Conservation (phyloP, 2,113 vertebrate genomes). For the Cebidichthys violaceus region DNA sequence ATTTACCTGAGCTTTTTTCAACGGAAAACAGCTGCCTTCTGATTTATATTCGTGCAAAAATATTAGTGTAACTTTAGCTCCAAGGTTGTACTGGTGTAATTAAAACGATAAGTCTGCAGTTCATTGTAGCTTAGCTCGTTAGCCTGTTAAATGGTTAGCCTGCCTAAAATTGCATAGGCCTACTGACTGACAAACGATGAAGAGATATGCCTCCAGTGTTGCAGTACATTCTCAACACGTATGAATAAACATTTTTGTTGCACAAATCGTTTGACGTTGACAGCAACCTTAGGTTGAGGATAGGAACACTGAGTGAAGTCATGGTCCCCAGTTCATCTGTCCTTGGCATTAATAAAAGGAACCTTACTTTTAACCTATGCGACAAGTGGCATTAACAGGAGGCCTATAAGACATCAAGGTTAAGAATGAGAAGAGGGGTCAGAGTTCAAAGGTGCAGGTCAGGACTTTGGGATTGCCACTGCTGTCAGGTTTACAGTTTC, state of each 20-base stretch:
- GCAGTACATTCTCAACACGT: background rate
- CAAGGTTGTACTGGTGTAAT: background rate
- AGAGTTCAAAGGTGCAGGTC: slow-evolving; percentile 73
- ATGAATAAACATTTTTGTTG: background rate
- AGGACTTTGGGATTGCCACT: slow-evolving; percentile 56
- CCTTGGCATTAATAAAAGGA: slow-evolving; percentile 41
- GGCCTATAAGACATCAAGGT: slow-evolving; percentile 57
- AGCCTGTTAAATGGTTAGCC: background rate
- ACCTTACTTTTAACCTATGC: slow-evolving; percentile 42
- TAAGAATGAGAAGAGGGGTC: slow-evolving; percentile 69
- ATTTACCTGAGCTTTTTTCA: background rate
- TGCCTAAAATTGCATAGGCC: background rate
- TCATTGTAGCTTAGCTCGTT: background rate
- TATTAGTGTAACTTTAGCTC: background rate
- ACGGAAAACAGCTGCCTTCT: background rate
- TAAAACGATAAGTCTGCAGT: background rate
- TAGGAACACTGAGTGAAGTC: slow-evolving; percentile 34
- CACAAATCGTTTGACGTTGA: background rate
- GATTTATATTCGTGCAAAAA: background rate
- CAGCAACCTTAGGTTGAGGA: background rate
- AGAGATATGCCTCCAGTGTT: background rate
- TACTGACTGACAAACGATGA: background rate
- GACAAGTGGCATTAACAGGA: slow-evolving; percentile 61
- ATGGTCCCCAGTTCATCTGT: slow-evolving; percentile 6
- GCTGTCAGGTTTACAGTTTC: slow-evolving; percentile 77